These are phyloP conservation scores for Troides oblongomaculatus DNA, from an alignment of 2,888 invertebrate species.

Conservation along the genomic window DNA sequence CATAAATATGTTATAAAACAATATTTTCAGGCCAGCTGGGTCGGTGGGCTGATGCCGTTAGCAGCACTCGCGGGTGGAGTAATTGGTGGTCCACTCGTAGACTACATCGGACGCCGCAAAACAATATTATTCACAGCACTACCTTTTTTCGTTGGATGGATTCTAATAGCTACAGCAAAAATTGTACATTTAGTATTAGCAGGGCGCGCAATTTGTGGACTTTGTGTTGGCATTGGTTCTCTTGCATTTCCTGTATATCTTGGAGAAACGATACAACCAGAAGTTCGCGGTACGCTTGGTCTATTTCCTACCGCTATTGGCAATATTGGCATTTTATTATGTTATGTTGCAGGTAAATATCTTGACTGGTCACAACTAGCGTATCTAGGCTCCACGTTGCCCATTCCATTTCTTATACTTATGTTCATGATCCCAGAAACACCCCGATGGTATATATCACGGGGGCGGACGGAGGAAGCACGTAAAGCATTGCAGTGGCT, in stretches of 20 bases:
- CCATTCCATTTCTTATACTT: constrained; percentile 88
- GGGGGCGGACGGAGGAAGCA: constrained; percentile 87
- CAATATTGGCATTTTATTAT: constrained; percentile 89
- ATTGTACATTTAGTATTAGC: constrained; percentile 86
- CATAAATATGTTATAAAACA: not conserved
- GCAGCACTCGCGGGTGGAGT: constrained; percentile 92
- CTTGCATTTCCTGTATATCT: constrained; percentile 94
- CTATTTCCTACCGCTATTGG: constrained; percentile 92
- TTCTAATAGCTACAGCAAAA: constrained; percentile 87
- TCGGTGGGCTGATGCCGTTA: constrained; percentile 92
- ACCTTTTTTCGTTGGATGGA: constrained; percentile 91
- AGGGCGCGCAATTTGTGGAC: constrained; percentile 91
- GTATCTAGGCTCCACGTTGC: constrained; percentile 86
- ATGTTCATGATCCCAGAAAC: constrained; percentile 95
- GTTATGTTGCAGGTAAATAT: constrained; percentile 89
- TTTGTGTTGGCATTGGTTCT: constrained; percentile 93
- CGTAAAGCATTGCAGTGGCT: constrained; percentile 90
- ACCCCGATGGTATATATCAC: constrained; percentile 93
- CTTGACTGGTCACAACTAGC: constrained; percentile 91
- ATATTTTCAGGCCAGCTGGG: constrained; percentile 87
- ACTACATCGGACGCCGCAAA: constrained; percentile 90
- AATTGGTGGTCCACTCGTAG: constrained; percentile 90
- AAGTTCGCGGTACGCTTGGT: constrained; percentile 94
- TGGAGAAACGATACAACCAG: constrained; percentile 95
- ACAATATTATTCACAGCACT: constrained; percentile 89